Conservation (phyloP, 2,888 invertebrate species). For the Cataglyphis cursor region DNA sequence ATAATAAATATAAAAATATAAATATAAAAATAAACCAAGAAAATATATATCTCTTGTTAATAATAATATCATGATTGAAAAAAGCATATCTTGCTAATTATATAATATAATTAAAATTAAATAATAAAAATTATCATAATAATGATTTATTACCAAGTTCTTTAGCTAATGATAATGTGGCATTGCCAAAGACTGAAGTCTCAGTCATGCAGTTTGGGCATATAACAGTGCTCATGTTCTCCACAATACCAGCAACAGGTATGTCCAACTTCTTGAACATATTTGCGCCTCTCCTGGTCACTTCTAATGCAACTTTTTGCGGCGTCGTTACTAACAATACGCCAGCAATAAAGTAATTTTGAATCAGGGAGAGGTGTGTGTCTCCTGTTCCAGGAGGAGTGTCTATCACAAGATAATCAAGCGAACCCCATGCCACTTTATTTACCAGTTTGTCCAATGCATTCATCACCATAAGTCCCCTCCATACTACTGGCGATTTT, state of each 20-base stretch:
- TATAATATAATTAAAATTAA: not conserved
- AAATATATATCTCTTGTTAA: not conserved
- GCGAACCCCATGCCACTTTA: constrained; percentile 95
- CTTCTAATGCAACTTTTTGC: constrained; percentile 95
- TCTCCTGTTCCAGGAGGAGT: constrained; percentile 99
- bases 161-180: constrained; percentile 89
- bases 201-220: constrained; percentile 93
- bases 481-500: constrained; percentile 96
- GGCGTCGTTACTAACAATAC: constrained; percentile 97
- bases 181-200: constrained; percentile 92
- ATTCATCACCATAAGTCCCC: constrained; percentile 98
- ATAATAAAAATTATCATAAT: not conserved
- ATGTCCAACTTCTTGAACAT: constrained; percentile 95
- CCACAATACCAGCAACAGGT: constrained; percentile 95
- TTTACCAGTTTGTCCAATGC: constrained; percentile 94
- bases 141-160: constrained; percentile 88
- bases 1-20: not conserved
- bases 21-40: not conserved
- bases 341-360: constrained; percentile 95
- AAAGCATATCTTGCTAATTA: not conserved
- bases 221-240: constrained; percentile 95
- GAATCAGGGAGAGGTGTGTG: constrained; percentile 96
- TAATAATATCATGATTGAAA: not conserved
- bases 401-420: constrained; percentile 96
- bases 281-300: constrained; percentile 94